Conservation (phyloP, 1,140 invertebrate genomes). For the Sminthurides bifidus region DNA sequence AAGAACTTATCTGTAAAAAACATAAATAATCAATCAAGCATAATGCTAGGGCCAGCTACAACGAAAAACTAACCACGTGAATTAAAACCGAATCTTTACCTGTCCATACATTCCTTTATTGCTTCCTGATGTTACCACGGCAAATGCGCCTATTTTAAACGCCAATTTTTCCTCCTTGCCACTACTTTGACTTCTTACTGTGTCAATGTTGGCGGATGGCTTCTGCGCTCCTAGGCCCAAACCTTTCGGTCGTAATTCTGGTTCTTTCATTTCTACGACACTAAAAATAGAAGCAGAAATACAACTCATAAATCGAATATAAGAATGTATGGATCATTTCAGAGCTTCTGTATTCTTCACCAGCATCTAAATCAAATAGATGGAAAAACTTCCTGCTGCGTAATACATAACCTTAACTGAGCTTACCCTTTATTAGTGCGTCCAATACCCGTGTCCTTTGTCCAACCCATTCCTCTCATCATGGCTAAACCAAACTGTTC, state of each 20-base stretch:
- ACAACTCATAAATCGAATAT: no score
- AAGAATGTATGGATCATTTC: slow-evolving; percentile 15
- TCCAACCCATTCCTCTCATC: slow-evolving; percentile 91
- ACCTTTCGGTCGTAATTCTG: slow-evolving; percentile 67
- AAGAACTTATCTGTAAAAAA: slow-evolving; percentile 66
- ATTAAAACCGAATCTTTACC: no score
- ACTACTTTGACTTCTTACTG: slow-evolving; percentile 38
- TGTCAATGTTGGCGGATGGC: slow-evolving; percentile 44
- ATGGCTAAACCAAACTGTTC: slow-evolving; percentile 79
- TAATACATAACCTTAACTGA: background rate
- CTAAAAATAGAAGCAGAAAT: slow-evolving; percentile 37
- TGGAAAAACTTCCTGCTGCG: slow-evolving; percentile 25
- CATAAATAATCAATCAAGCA: no score
- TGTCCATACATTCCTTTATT: slow-evolving; percentile 62
- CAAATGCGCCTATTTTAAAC: slow-evolving; percentile 33
- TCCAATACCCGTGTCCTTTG: slow-evolving; percentile 56
- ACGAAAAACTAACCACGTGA: no score
- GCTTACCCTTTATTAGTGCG: slow-evolving; percentile 45
- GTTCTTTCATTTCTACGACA: slow-evolving; percentile 42
- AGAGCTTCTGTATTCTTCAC: slow-evolving; percentile 9
- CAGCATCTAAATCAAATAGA: slow-evolving; percentile 4
- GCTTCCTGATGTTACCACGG: slow-evolving; percentile 24
- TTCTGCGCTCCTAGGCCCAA: slow-evolving; percentile 76
- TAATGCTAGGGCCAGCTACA: no score
- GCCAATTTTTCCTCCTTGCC: slow-evolving; percentile 49